These are phyloP conservation scores for Paratrypauchen microcephalus DNA, from an alignment of 2,797 vertebrate genomes.

Conservation along the genomic window DNA sequence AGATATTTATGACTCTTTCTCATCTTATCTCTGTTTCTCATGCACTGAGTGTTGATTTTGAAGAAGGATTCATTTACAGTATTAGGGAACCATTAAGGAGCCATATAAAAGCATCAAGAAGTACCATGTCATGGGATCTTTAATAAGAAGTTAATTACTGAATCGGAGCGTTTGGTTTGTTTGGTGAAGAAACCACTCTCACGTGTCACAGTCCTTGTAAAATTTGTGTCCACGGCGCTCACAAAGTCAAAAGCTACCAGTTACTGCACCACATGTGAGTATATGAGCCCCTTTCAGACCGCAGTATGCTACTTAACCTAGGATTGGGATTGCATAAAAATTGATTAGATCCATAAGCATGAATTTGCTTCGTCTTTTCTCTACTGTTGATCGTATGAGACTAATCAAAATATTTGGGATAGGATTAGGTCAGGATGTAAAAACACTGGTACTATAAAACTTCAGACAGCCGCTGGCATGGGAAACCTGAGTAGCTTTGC, in stretches of 20 bases:
- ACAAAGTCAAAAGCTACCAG: constrained; percentile 53
- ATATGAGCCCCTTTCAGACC: constrained; percentile 33
- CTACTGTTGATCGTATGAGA: constrained; percentile 32
- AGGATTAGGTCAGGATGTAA: neutral
- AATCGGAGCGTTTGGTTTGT: constrained; percentile 34
- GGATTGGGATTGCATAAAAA: constrained; percentile 30
- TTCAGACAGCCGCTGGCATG: constrained; percentile 13
- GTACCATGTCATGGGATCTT: too few species aligned
- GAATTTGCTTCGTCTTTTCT: constrained; percentile 15
- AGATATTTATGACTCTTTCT: too few species aligned
- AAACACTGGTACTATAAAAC: constrained; percentile 29
- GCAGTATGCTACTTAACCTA: constrained; percentile 29
- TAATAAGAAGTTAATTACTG: constrained; percentile 58
- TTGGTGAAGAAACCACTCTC: constrained; percentile 31
- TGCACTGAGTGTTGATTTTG: too few species aligned
- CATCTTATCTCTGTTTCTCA: too few species aligned
- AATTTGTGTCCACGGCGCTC: constrained; percentile 37
- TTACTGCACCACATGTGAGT: constrained; percentile 52
- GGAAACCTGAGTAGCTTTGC: neutral
- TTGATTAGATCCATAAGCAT: constrained; percentile 25
- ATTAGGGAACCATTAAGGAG: too few species aligned
- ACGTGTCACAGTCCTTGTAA: constrained; percentile 45
- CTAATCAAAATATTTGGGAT: constrained; percentile 10
- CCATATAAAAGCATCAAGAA: too few species aligned
- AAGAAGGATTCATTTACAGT: too few species aligned